Evolutionary conservation across 2,113 vertebrate species (phyloP).

Genomic region (Carassius gibelio): DNA sequence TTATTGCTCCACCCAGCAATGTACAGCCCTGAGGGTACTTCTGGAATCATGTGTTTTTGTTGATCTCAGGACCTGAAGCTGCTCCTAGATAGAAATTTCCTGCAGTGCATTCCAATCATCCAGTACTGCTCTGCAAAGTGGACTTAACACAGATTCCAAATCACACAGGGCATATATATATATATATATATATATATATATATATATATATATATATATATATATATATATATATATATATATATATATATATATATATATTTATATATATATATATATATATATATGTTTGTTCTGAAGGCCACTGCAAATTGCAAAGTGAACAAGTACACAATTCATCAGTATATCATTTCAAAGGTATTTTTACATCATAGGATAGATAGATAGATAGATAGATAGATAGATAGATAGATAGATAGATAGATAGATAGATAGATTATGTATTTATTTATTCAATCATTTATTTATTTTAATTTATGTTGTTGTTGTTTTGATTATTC

Average conservation of each 20-base stretch:
- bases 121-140: slow-evolving; percentile 18
- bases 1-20: slow-evolving; percentile 18
- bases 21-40: slow-evolving; percentile 14
- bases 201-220: too few species aligned
- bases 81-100: slow-evolving; percentile 12
- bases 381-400: too few species aligned
- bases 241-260: too few species aligned
- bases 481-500: too few species aligned
- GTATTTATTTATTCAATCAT: too few species aligned
- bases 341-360: background rate
- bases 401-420: too few species aligned
- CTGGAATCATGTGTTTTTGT: slow-evolving; percentile 7
- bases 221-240: background rate
- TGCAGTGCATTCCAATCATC: slow-evolving; percentile 11
- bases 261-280: too few species aligned
- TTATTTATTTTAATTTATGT: too few species aligned
- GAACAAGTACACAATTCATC: background rate
- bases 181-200: too few species aligned
- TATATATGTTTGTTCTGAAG: background rate
- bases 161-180: background rate
- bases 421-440: too few species aligned
- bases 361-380: too few species aligned
- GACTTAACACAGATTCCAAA: slow-evolving; percentile 7
- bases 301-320: background rate
- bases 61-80: slow-evolving; percentile 1